A percentile compares a stretch with the other conserved stretches of the same genome.
phyloP scores from a whole-genome alignment of 1,140 invertebrate species.

The Laupala kohalensis region DNA sequence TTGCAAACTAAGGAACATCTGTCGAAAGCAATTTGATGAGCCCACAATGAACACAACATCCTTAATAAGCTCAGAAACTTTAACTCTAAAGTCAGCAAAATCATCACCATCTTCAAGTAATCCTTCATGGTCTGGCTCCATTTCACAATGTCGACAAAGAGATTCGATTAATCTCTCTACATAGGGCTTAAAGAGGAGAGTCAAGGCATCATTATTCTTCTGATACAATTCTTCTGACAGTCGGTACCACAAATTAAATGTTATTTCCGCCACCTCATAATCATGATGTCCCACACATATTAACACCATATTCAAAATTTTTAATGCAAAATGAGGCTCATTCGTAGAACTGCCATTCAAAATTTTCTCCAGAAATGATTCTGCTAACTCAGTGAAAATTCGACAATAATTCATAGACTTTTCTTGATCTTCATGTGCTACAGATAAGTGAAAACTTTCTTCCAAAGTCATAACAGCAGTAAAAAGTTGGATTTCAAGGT shows the following conservation, averaged over 20 bases:
- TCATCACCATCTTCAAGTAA: conserved; percentile 82
- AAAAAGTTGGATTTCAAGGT: conserved; percentile 66
- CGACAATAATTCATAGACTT: conserved; percentile 83
- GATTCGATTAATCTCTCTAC: conserved; percentile 77
- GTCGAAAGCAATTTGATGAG: conserved; percentile 78
- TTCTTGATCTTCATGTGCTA: conserved; percentile 84
- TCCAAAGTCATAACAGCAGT: conserved; percentile 68
- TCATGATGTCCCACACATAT: conserved; percentile 93
- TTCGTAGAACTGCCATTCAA: conserved; percentile 38
- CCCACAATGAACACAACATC: conserved; percentile 97
- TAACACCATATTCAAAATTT: conserved; percentile 77
- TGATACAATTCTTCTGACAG: conserved; percentile 89
- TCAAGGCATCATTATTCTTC: conserved; percentile 64
- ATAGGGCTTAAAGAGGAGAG: conserved; percentile 72
- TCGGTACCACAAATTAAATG: conserved; percentile 94
- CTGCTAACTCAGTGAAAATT: conserved; percentile 88
- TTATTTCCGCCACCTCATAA: conserved; percentile 93
- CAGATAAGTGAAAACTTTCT: conserved; percentile 77
- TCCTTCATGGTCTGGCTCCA: conserved; percentile 81
- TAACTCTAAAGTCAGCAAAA: conserved; percentile 72
- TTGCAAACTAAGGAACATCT: conserved; percentile 71
- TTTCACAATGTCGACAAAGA: conserved; percentile 74
- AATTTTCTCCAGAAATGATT: conserved; percentile 79
- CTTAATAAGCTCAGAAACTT: conserved; percentile 87
- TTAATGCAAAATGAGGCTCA: conserved; percentile 65